phyloP scores from a whole-genome alignment of 2,888 invertebrate genomes.

The Torymus tubicola region DNA sequence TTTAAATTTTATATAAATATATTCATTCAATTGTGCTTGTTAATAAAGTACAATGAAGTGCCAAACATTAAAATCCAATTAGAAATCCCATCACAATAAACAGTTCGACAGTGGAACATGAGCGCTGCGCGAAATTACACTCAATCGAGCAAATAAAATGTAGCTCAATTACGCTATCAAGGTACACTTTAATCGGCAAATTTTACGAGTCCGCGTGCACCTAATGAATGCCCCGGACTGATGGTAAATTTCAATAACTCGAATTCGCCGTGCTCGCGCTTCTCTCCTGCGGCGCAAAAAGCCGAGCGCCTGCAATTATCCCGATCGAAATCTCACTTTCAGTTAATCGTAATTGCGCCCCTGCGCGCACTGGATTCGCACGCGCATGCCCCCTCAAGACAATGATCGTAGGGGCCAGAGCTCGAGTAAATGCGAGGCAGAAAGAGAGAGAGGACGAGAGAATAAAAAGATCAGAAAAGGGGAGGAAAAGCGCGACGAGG shows the following conservation, averaged over 20 bases:
- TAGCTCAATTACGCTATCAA: slow-evolving; percentile 46
- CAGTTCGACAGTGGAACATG: neutral
- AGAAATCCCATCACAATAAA: slow-evolving; percentile 17
- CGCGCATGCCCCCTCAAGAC: slow-evolving; percentile 7
- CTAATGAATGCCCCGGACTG: slow-evolving; percentile 16
- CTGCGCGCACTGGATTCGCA: neutral
- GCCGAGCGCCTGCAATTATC: slow-evolving; percentile 38
- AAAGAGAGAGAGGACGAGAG: neutral
- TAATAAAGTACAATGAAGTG: too few relatives aligned
- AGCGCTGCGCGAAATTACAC: neutral
- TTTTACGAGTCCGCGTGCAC: neutral
- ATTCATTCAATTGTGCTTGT: too few relatives aligned
- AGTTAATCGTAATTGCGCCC: slow-evolving; percentile 30
- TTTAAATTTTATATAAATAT: too few relatives aligned
- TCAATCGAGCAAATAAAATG: slow-evolving; percentile 44
- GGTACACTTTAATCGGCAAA: slow-evolving; percentile 33
- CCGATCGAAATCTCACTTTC: slow-evolving; percentile 50
- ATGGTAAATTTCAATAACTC: slow-evolving; percentile 42
- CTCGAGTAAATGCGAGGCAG: neutral
- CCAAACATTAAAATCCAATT: too few relatives aligned
- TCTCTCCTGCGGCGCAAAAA: neutral
- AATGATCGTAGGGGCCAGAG: slow-evolving; percentile 15
- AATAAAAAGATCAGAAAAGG: slow-evolving; percentile 12
- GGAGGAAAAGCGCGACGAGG: slow-evolving; percentile 26
- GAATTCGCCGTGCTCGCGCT: neutral